Evolutionary conservation across 2,113 vertebrate genomes (phyloP), one percentile per base, ranked within the genome.

Genomic region (Hymenochirus boettgeri): DNA sequence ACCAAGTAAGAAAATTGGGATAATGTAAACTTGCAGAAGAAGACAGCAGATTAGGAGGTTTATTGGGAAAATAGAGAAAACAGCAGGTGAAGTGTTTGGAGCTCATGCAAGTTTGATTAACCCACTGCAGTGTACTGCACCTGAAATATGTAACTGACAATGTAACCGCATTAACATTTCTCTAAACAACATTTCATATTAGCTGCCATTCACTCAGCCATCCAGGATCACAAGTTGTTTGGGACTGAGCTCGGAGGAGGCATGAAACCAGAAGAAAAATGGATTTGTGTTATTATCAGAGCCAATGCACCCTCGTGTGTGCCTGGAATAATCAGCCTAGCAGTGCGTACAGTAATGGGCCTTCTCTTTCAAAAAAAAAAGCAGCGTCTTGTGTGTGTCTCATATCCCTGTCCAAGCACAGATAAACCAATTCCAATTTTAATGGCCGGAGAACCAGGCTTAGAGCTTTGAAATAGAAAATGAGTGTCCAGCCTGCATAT

Each of bases 361-460:
- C 37, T 37, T 37, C 35, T 25, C 24, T n/a, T 67, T 45, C 29
- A 35, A 29, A 13, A 35, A 39, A n/a, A 29, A 27, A 48, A 18
- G 46, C 45, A 9, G 45, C 15, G 15, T 55, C 18, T 13, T 42
- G 23, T 42, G 24, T 42, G 24, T n/a, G 21, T 26, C 33, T 29
- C 47, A 29, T 52, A n/a, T 37, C 22, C 46, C 64, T 67, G 56
- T 57, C 64, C 46, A 59, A 59, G 27, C 46, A 59, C 25, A 67
- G 64, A 59, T 67, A 59, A 67, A 67, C 46, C 56, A 48, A 27
- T 25, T 59, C 56, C 47, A 67, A 66, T 66, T 66, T 66, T 23
- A 58, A 17, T 7, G 27, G 55, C 45, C 47, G 7, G 21, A 19
- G 56, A 59, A 37, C 46, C 29, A 8, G 24, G 15, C 21, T 42